Evolutionary conservation across 2,888 invertebrate genomes (phyloP), one percentile per base, ranked within the genome.

Genomic region (Dendrolimus pini): DNA sequence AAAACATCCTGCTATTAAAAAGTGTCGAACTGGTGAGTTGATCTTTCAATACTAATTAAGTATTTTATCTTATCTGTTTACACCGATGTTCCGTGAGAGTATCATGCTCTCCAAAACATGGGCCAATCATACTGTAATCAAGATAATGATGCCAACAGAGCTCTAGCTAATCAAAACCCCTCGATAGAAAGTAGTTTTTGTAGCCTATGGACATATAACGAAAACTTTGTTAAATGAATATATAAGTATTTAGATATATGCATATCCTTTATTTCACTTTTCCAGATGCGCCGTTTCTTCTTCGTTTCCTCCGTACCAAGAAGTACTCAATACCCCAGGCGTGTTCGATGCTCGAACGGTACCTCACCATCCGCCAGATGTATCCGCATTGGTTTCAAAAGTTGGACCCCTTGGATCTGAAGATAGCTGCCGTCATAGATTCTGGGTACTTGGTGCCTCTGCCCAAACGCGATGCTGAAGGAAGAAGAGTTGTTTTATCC

Each of bases 371-470:
- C 65, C 91, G 97, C 7, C 96, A 96, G 78, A 90, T 96, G 71
- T 95, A 96, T 73, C 96, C 97, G 0, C 93, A 95, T 56, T 97
- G 97, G 97, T 98, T 97, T 88, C 93, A 93, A 67, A 94, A 95
- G 60, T 86, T 97, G 56, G 96, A 97, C 72, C 94, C 95, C 57
- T 90, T 95, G 60, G 96, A 97, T 75, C 94, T 95, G 0, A 94
- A 94, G 56, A 91, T 98, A 61, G 93, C 94, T 18, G 95, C 95
- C 53, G 95, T 98, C 53, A 94, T 97, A 63, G 94, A 96, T 63
- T 93, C 93, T 18, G 97, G 97, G 0, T 96, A 95, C 67, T 72
- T 96, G 62, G 93, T 96, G 12, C 95, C 96, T 0, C 77, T 96
- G 65, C 91, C 93, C 1, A 93, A 96, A 73, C 92, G 96, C 54